Evolutionary conservation across 2,113 vertebrate species (phyloP), one percentile per base, ranked within the genome.

Genomic region (Thunnus thynnus): DNA sequence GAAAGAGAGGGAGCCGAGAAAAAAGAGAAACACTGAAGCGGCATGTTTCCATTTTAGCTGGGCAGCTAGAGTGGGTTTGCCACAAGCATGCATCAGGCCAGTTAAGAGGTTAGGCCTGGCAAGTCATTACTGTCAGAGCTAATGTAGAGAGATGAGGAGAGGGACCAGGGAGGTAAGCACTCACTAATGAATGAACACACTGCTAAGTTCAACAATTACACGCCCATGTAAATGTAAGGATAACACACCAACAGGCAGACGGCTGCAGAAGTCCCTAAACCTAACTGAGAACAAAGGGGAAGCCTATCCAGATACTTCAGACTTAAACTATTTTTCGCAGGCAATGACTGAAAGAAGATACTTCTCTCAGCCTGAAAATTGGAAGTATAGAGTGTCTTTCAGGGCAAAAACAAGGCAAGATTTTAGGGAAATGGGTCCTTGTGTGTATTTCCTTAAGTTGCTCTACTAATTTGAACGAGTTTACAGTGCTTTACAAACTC

Each of bases 71-170:
- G 86, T 85, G 88, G 86, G 83, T 89, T 88, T 87, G 80, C 88
- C 86, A 87, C 88, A 90, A 91, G 89, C 92, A 89, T 93, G 84
- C 87, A 92, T 94, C 89, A 91, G 76, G 79, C 84, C 86, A 88
- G 90, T 92, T 94, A 91, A 94, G 89, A 93, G 92, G 90, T 90
- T 89, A 89, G 90, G 87, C 78, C 86, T 85, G 81, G 88, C 82
- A 83, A 93, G 91, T 91, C 90, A 89, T 92, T 92, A 93, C 90
- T 93, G 94, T 93, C 93, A 94, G 86, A 94, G 86, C 83, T 94
- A 93, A 94, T 94, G 91, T 88, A 92, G 94, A 94, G 88, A 90
- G 90, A 95, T 93, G 90, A 91, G 86, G 91, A 91, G 91, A 88
- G 85, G 82, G 88, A 88, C 83, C 66, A 50, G 74, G 83, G 89